phyloP scores from a whole-genome alignment of 92 coral and sea anemone species.

The Heliopora coerulea region DNA sequence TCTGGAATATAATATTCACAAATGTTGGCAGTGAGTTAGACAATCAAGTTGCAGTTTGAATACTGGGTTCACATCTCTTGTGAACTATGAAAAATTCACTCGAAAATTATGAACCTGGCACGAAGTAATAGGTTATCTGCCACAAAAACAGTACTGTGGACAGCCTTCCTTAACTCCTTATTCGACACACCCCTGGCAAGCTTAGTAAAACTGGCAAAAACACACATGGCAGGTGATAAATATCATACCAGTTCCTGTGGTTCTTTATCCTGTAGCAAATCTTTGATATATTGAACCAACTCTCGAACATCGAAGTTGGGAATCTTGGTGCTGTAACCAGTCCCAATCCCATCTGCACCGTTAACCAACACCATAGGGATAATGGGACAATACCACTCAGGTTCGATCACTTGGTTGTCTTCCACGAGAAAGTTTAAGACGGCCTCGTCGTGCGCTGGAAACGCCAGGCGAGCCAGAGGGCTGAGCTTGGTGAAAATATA shows the following conservation, averaged over 20 bases:
- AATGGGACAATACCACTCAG: constrained; percentile 98
- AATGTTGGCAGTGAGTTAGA: no score
- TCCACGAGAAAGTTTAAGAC: constrained; percentile 75
- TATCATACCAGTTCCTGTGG: constrained; percentile 65
- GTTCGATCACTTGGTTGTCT: constrained; percentile 92
- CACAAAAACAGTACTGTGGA: no score
- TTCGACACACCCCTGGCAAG: no score
- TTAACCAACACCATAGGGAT: constrained; percentile 79
- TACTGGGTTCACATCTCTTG: no score
- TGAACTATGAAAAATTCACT: no score
- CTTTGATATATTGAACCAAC: constrained; percentile 60
- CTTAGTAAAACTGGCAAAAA: no score
- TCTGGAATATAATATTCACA: constrained; percentile 35
- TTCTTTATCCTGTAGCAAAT: constrained; percentile 75
- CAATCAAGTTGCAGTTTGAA: no score
- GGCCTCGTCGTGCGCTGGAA: constrained; percentile 67
- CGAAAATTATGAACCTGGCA: no score
- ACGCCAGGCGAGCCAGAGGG: constrained; percentile 68
- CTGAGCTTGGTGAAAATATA: constrained; percentile 97
- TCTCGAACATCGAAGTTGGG: constrained; percentile 90
- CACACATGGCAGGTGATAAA: no score
- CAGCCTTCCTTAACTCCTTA: no score
- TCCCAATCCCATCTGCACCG: constrained; percentile 97
- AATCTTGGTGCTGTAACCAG: constrained; percentile 96
- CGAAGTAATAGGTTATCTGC: no score